Evolutionary conservation across 2,113 vertebrate genomes (phyloP).

Genomic region (Indri indri): DNA sequence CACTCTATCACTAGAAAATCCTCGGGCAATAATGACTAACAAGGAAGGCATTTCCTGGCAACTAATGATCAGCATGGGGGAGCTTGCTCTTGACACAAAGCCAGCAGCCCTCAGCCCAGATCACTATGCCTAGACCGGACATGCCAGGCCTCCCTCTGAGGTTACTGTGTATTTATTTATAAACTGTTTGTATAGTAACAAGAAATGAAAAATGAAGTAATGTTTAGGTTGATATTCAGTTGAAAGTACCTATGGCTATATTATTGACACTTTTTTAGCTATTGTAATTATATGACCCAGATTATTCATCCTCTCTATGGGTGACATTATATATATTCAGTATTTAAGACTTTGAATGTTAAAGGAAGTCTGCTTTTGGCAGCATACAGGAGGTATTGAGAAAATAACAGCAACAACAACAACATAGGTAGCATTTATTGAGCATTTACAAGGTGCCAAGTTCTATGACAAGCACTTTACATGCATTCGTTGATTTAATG

Average conservation of each 20-base stretch:
- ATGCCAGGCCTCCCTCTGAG: conserved; percentile 47
- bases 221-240: neutral
- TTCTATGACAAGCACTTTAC: neutral
- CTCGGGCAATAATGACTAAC: conserved; percentile 53
- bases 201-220: conserved; percentile 45
- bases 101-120: conserved; percentile 60
- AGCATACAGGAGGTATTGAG: neutral
- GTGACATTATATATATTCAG: neutral
- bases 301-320: neutral
- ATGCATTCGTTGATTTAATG: neutral
- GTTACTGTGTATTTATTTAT: conserved; percentile 65
- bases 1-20: conserved; percentile 51
- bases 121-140: conserved; percentile 40
- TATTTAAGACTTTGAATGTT: neutral
- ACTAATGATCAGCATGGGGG: neutral
- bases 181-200: conserved; percentile 50
- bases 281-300: neutral
- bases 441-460: neutral
- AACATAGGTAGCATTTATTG: neutral
- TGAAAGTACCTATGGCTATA: neutral
- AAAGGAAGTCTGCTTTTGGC: neutral
- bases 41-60: conserved; percentile 71
- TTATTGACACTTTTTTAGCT: neutral
- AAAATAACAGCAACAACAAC: neutral
- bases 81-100: conserved; percentile 18